Evolutionary conservation across 2,888 invertebrate species (phyloP), one percentile per base, ranked within the genome.

Genomic region (Pseudococcus longispinus): DNA sequence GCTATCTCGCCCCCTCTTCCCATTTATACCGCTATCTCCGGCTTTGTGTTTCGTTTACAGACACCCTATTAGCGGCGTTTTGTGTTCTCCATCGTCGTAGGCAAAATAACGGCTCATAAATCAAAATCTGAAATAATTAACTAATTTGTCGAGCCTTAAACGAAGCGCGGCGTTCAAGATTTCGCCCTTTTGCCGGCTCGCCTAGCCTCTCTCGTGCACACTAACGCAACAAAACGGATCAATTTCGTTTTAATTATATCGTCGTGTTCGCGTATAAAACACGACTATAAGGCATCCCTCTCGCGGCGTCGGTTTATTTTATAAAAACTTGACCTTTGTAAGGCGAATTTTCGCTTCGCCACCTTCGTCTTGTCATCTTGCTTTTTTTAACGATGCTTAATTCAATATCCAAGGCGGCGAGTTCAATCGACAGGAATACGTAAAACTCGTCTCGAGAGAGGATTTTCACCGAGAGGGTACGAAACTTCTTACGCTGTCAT

Each of bases 171-270:
- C 26, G 26, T 65, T 65, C 65, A n/a, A 26, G 29, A 29, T 29
- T 32, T 70, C 70, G 60, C 70, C 70, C 70, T 70, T 70, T 11
- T 26, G 26, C 29, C 18, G 18, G 15, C 11, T 70, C 26, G 26
- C 11, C 11, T n/a, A n/a, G n/a, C n/a, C n/a, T n/a, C 26, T 23
- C 9, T 5, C 20, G 2, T 8, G 23, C n/a, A 20, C 60, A 23
- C 9, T n/a, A n/a, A n/a, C 26, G 15, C 20, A 60, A 20, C 23
- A 9, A 23, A 65, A 65, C 65, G 70, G 70, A 70, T 70, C 70
- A 70, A 70, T 70, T 70, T 70, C 70, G 32, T 32, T 70, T 70
- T 70, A 70, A 70, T 70, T 70, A 70, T 32, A 70, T 70, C 70
- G 29, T 70, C 70, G 70, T 70, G 70, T 32, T 60, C 23, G 20